Base-by-base conservation (phyloP, 2,113 vertebrate genomes). In the Sturnus vulgaris region DNA sequence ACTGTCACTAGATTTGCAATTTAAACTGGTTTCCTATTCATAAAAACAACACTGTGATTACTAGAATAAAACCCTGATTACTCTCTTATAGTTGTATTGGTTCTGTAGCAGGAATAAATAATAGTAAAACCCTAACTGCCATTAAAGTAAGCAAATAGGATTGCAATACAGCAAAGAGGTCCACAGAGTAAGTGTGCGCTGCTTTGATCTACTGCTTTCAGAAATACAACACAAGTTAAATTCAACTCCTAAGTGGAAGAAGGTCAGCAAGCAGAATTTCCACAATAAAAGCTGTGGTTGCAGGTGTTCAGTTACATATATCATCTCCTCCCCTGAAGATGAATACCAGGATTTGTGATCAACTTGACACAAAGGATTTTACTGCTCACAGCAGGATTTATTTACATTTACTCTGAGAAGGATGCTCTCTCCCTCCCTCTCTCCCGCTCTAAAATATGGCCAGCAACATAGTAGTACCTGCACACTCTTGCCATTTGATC, bases 301-400 rank as follows among this genome's bases (percentile, higher is more conserved):
- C 78, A 97, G 96, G 96, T 97, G 97, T 97, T 97, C 97, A 97
- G 98, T 98, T 97, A 98, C 97, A 98, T 96, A 98, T 97, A 97
- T 97, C 97, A 92, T 97, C 97, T 98, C 97, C 96, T 98, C 97
- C 95, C 82, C 95, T 97, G 96, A 98, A 98, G 97, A 97, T 96
- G 95, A 98, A 98, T 95, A 86, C 96, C 95, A 96, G 93, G 97
- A 98, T 97, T 98, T 98, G 98, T 95, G 97, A 99, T 98, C 94
- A 98, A 98, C 98, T 98, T 99, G 98, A 98, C 98, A 98, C 96
- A 98, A 93, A 97, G 97, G 98, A 98, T 97, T 98, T 98, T 98
- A 98, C 97, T 97, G 95, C 96, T 96, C 98, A 96, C 98, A 99
- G 98, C 98, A 97, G 98, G 98, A 96, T 97, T 93, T 97, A 96